Evolutionary conservation across 2,113 vertebrate species (phyloP), one percentile per base, ranked within the genome.

Genomic region (Neolamprologus variostigma): DNA sequence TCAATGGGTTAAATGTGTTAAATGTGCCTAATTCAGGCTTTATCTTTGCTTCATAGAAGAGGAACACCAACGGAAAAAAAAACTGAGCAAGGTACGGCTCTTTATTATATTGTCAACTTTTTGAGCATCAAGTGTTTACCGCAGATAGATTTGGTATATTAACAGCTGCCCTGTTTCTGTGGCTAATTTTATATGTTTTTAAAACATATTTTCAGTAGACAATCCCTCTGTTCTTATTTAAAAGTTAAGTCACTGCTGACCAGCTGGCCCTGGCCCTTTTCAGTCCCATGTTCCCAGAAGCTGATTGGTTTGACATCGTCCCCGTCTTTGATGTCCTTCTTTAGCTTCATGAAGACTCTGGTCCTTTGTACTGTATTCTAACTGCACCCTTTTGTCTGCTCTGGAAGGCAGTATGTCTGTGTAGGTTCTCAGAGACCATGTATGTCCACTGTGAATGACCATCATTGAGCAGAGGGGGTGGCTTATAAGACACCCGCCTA

Each of bases 11-110:
- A 31, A 31, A 31, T 31, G 28, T 31, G 28, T 81, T 3, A 82
- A 89, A 76, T 85, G 71, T 84, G 82, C 1, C 35, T 85, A 59
- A 87, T 31, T 86, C 66, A 57, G 12, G 8, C 83, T 86, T 87
- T 90, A 1, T 89, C 13, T 89, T 82, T 89, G 31, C 80, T 59
- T 86, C 28, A 33, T 35, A 94, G 92, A 86, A 90, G 47, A 93
- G 31, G 31, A 85, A 40, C 82, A 3, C 57, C 84, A 42, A 33
- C 55, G 31, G 82, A 85, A 19, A 78, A 8, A 2, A 85, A 68
- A 19, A 63, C 85, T 35, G 82, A 90, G 31, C 63, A 63, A 76
- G 83, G 95, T 94, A 50, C 86, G 17, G 21, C 37, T 0, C 73
- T 76, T 47, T 19, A 0, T 40, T n/a, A 31, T 6, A 51, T 17